Conservation (phyloP, 2,113 vertebrate species). For the Rhabdornis inornatus region DNA sequence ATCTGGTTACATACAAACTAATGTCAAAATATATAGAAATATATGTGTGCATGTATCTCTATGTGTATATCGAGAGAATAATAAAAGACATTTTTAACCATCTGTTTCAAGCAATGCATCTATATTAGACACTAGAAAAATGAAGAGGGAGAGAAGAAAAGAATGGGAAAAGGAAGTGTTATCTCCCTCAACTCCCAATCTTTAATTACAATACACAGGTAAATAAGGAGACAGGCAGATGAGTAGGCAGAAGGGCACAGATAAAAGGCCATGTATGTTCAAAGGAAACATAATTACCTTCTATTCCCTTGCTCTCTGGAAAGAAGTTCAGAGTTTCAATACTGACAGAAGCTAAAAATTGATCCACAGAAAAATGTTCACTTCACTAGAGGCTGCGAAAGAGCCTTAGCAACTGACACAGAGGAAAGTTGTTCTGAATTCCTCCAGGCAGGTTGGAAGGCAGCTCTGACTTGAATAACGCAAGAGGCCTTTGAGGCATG, state of each 20-base stretch:
- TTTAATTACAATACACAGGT: constrained; percentile 48
- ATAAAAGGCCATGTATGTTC: constrained; percentile 50
- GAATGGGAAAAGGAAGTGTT: background rate
- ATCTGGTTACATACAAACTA: background rate
- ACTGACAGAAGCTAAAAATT: constrained; percentile 64
- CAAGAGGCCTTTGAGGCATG: constrained; percentile 63
- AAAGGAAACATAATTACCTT: constrained; percentile 62
- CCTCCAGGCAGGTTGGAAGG: constrained; percentile 70
- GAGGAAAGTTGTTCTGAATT: constrained; percentile 69
- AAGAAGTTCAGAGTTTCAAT: constrained; percentile 61
- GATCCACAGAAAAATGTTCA: constrained; percentile 62
- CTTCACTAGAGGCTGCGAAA: constrained; percentile 63
- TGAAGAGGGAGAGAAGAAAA: background rate
- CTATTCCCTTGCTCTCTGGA: constrained; percentile 53
- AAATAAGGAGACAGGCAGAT: constrained; percentile 43
- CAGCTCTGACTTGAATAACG: constrained; percentile 60
- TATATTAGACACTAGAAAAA: background rate
- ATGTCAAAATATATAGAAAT: background rate
- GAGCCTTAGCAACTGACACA: constrained; percentile 53
- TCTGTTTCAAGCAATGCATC: background rate
- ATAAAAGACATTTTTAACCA: background rate
- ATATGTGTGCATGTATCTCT: background rate
- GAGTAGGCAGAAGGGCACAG: constrained; percentile 42
- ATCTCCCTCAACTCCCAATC: background rate
- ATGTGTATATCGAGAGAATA: background rate